Conservation (phyloP, 2,113 vertebrate species). For the Plecotus auritus region DNA sequence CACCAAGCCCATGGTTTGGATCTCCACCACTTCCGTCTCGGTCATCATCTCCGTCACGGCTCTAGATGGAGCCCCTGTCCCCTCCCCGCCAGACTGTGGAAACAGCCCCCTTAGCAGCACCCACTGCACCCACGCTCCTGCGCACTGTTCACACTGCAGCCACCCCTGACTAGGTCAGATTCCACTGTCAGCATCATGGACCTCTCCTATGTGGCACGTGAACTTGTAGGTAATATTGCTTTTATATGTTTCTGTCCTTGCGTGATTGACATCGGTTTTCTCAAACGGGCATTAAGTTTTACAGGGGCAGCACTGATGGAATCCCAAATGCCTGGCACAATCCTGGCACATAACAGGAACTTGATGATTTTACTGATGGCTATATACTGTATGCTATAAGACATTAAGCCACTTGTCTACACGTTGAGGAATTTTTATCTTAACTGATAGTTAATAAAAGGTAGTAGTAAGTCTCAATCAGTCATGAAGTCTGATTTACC, state of each 20-base stretch:
- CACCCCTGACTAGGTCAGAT: neutral
- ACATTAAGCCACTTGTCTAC: neutral
- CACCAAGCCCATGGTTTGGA: neutral
- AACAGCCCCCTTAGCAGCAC: neutral
- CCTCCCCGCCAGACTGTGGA: neutral
- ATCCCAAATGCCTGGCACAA: neutral
- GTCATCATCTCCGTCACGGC: neutral
- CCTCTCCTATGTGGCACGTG: neutral
- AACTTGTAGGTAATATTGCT: neutral
- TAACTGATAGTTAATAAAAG: slow-evolving; percentile 61
- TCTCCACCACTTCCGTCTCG: neutral
- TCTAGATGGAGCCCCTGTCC: neutral
- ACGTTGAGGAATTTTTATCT: neutral
- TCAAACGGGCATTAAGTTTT: neutral
- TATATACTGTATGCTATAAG: neutral
- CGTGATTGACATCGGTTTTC: neutral
- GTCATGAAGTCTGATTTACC: slow-evolving; percentile 69
- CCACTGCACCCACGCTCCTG: neutral
- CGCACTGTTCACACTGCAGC: neutral
- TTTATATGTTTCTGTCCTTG: neutral
- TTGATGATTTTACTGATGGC: neutral
- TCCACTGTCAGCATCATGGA: neutral
- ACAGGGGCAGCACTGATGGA: neutral
- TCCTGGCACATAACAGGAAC: neutral
- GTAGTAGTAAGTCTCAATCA: slow-evolving; percentile 73